Evolutionary conservation across 2,888 invertebrate genomes (phyloP), one percentile per base, ranked within the genome.

Genomic region (Acrobasis consociella): DNA sequence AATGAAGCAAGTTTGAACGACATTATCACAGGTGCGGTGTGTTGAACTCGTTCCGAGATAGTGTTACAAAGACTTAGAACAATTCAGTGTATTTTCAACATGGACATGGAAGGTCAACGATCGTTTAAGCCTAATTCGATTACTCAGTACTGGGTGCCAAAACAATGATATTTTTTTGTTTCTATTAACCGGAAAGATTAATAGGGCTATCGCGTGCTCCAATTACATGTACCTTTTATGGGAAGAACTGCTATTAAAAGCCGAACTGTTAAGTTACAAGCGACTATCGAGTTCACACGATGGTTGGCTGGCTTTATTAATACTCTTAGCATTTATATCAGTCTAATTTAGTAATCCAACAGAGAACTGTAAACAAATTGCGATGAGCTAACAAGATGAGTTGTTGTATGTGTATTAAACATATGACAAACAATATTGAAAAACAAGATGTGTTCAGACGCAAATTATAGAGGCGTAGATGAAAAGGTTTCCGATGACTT

Each of bases 181-280:
- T 77, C 74, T 72, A 78, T 77, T 77, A 77, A 69, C 66, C 64
- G 70, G 69, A 69, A 75, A 82, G 83, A 88, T 85, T 87, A 81
- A 88, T 89, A 85, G 79, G 76, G 68, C 74, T 72, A 85, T 89
- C 76, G 86, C 89, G 86, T 89, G 88, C 75, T 80, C 81, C 81
- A 83, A 83, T 87, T 86, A 73, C 67, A 69, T 66, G 68, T 69
- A 71, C 71, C 77, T 81, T 76, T 78, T 81, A 81, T 87, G 84
- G 80, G 85, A 86, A 83, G 77, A 74, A 77, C 72, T 68, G 70
- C 73, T 74, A 81, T 81, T 80, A 78, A 75, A 71, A 65, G 66
- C 55, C 49, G 70, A 77, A 70, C 64, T 66, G 61, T 66, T 71
- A 65, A 64, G 63, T 67, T 61, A 17, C 31, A 3, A 53, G 68